These are phyloP conservation scores for Trachelus tabidus DNA, from an alignment of 2,888 invertebrate species.

Conservation along the genomic window DNA sequence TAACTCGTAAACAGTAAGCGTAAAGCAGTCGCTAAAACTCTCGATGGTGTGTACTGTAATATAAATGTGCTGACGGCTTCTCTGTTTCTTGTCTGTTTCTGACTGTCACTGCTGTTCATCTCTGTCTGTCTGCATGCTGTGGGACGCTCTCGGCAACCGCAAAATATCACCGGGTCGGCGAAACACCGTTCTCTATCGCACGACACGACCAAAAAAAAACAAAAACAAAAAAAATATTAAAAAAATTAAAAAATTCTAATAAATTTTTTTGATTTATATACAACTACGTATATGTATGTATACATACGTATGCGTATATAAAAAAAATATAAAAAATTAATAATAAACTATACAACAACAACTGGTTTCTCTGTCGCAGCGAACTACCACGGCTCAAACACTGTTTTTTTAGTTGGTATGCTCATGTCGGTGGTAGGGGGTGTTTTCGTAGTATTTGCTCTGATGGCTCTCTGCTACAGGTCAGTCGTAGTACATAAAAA, in stretches of 20 bases:
- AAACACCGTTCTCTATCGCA: background rate
- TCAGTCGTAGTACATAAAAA: conserved; percentile 99
- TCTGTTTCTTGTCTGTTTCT: conserved; percentile 70
- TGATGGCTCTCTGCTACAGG: conserved; percentile 99
- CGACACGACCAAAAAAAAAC: conserved; percentile 31
- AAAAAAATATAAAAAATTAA: conserved; percentile 13
- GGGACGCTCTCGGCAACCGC: conserved; percentile 64
- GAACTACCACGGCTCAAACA: conserved; percentile 97
- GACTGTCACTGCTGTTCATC: conserved; percentile 69
- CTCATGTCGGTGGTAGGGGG: conserved; percentile 99
- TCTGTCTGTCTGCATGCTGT: conserved; percentile 71
- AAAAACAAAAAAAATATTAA: conserved; percentile 21
- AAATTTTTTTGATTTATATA: background rate
- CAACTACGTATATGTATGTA: background rate
- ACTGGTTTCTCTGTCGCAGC: conserved; percentile 71
- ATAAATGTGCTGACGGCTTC: conserved; percentile 65
- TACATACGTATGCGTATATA: background rate
- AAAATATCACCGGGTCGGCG: conserved; percentile 1
- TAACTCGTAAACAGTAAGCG: background rate
- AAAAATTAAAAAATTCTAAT: conserved; percentile 27
- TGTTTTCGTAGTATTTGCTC: conserved; percentile 98
- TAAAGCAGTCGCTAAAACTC: conserved; percentile 16
- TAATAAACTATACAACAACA: conserved; percentile 16
- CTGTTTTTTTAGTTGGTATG: conserved; percentile 96
- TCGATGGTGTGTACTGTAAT: conserved; percentile 43